Evolutionary conservation across 2,888 invertebrate genomes (phyloP).

Genomic region (Endomychus coccineus): DNA sequence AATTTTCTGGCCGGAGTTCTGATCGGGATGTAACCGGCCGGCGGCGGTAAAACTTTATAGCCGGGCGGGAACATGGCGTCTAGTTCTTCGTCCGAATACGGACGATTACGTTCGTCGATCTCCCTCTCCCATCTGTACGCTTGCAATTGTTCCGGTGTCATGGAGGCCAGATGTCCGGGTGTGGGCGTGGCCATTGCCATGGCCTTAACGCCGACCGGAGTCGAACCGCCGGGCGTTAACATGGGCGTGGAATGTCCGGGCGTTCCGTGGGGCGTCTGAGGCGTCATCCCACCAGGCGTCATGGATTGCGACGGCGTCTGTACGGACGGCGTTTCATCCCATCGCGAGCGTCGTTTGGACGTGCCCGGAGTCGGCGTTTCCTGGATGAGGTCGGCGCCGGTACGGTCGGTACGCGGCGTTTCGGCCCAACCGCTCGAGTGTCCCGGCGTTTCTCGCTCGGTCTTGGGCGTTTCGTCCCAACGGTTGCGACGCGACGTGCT

Average conservation of each 20-base stretch:
- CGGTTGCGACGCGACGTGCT: slow-evolving; percentile 81
- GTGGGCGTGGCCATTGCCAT: slow-evolving; percentile 99
- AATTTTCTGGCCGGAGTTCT: slow-evolving; percentile 96
- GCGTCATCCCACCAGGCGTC: slow-evolving; percentile 57
- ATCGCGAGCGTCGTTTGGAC: slow-evolving; percentile 89
- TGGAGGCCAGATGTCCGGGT: slow-evolving; percentile 89
- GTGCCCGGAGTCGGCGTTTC: slow-evolving; percentile 93
- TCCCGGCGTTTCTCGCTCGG: slow-evolving; percentile 93
- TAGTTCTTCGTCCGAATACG: slow-evolving; percentile 93
- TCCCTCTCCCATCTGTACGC: slow-evolving; percentile 98
- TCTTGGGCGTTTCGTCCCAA: slow-evolving; percentile 99
- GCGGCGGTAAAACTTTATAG: slow-evolving; percentile 71
- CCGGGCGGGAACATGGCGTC: slow-evolving; percentile 95
- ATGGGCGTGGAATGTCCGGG: slow-evolving; percentile 56
- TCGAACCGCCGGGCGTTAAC: slow-evolving; percentile 76
- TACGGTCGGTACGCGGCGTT: slow-evolving; percentile 92
- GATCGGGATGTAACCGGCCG: slow-evolving; percentile 91
- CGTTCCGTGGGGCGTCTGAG: slow-evolving; percentile 63
- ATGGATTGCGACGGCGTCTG: slow-evolving; percentile 51
- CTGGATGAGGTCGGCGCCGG: slow-evolving; percentile 52
- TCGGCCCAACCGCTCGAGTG: slow-evolving; percentile 97
- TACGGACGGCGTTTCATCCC: slow-evolving; percentile 93
- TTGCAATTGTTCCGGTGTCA: slow-evolving; percentile 99
- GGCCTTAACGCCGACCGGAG: slow-evolving; percentile 88
- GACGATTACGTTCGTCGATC: slow-evolving; percentile 96